Evolutionary conservation across 2,797 vertebrate genomes (phyloP), one percentile per base, ranked within the genome.

Genomic region (Pantherophis alleghaniensis): DNA sequence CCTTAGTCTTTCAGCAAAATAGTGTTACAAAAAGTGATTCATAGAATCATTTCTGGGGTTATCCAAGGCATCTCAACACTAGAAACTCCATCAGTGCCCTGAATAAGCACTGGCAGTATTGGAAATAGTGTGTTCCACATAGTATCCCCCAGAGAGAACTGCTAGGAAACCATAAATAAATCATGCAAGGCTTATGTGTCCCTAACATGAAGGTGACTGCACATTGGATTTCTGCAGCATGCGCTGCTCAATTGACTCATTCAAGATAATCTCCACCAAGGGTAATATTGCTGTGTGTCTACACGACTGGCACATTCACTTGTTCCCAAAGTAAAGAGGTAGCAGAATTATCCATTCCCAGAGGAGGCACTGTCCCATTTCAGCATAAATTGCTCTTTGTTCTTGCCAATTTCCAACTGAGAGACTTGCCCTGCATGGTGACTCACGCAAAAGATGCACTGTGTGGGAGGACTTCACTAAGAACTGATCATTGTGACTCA

Each of bases 401-500:
- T 59, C n/a, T 91, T 14, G 42, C 69, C 56, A 59, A 42, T 26
- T 83, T 86, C 90, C 55, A 59, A 79, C 26, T 79, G 66, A 55
- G n/a, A 28, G 7, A 26, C 32, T 47, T 42, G 74, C 22, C 56
- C 90, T 83, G 90, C 79, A 47, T 79, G 18, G 26, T 91, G 90
- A 91, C 37, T 86, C 69, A 86, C 13, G 16, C 26, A 86, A 28
- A 86, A 51, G 11, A 91, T 51, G 51, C 57, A 86, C 42, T 51
- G 57, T 60, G 28, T 42, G 18, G 57, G 59, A 61, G 57, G 57
- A 20, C 42, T 86, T 59, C 26, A 61, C 42, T n/a, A 26, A 60
- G 61, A 79, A 91, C 66, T 86, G 74, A 86, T 91, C 90, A 57
- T 51, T 90, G 56, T 91, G 69, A 86, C 37, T 79, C 55, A 42